phyloP scores from a whole-genome alignment of 2,888 invertebrate genomes.

The Apantesis nais region DNA sequence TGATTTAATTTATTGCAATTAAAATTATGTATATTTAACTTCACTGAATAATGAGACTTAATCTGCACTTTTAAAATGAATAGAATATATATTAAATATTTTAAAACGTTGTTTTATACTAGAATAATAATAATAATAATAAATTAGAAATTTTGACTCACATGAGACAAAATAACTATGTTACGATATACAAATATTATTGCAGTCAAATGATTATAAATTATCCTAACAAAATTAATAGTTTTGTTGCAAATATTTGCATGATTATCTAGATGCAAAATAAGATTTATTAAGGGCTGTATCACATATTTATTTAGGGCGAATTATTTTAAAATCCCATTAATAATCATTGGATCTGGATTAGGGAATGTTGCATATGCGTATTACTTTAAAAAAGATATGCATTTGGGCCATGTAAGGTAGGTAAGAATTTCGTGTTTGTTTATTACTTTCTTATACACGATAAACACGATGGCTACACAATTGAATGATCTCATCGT shows the following conservation, averaged over 20 bases:
- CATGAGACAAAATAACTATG: too few species aligned
- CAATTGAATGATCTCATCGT: slow-evolving; percentile 68
- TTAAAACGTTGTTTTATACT: too few species aligned
- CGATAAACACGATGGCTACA: slow-evolving; percentile 43
- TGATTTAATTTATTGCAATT: too few species aligned
- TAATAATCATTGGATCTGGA: background rate
- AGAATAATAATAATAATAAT: too few species aligned
- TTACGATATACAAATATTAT: too few species aligned
- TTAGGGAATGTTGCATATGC: background rate
- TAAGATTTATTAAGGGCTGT: background rate
- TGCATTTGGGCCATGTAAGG: background rate
- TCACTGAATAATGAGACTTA: too few species aligned
- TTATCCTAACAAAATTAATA: too few species aligned
- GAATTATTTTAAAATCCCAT: background rate
- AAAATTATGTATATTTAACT: too few species aligned
- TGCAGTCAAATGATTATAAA: too few species aligned
- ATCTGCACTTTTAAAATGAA: background rate
- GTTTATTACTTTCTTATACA: slow-evolving; percentile 38
- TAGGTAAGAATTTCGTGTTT: slow-evolving; percentile 24
- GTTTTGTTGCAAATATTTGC: too few species aligned
- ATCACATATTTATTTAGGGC: background rate
- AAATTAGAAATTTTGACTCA: too few species aligned
- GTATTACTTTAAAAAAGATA: background rate
- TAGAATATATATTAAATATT: background rate
- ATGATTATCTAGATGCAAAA: too few species aligned